Conservation (phyloP, 2,113 vertebrate genomes). For the Cebidichthys violaceus region DNA sequence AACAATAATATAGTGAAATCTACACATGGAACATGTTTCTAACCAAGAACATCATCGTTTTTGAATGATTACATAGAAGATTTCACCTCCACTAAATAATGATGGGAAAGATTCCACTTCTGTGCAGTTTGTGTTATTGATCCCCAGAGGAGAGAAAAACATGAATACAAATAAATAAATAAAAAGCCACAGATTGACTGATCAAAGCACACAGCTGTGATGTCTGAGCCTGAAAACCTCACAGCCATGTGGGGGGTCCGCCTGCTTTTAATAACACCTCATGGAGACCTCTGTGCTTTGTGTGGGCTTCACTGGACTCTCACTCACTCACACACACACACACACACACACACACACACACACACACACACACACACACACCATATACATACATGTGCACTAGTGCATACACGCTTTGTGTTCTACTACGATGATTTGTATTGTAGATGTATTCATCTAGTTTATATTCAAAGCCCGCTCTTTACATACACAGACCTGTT, state of each 20-base stretch:
- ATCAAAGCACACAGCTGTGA: conserved; percentile 27
- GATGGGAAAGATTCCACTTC: not conserved
- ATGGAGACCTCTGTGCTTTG: conserved; percentile 2
- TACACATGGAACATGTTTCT: not conserved
- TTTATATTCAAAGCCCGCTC: not conserved
- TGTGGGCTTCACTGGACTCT: not conserved
- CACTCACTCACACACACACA: not conserved
- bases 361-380: conserved; percentile 1
- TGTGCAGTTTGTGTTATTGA: not conserved
- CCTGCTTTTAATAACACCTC: conserved; percentile 2
- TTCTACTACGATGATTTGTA: not conserved
- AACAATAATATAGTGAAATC: not conserved
- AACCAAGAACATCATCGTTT: not conserved
- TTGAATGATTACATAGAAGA: not conserved
- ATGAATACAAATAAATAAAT: too few species aligned
- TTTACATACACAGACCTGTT: not conserved
- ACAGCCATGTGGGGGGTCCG: conserved; percentile 12
- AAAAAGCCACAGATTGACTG: not conserved
- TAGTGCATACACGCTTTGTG: not conserved
- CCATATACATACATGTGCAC: not conserved
- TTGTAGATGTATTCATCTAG: not conserved
- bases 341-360: not conserved
- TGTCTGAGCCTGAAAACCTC: conserved; percentile 11
- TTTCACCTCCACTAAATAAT: not conserved
- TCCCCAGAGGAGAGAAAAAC: not conserved